Conservation (phyloP, 2,797 vertebrate species). For the Nannoperca australis region DNA sequence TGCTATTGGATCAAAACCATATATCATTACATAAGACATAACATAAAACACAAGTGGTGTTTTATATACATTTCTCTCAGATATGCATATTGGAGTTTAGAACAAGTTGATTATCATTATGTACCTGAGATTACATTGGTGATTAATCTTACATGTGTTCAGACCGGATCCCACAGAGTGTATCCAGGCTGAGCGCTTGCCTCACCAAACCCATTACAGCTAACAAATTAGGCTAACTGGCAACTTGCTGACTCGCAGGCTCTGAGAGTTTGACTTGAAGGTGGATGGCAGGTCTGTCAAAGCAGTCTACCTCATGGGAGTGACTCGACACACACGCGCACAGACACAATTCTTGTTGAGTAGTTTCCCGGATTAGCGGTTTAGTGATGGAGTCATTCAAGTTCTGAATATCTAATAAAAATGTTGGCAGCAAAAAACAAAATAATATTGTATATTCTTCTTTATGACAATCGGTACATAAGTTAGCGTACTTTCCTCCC, state of each 20-base stretch:
- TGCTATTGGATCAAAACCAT: not conserved
- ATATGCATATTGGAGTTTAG: not conserved
- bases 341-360: not conserved
- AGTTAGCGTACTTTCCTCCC: not conserved
- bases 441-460: not conserved
- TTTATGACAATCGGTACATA: not conserved
- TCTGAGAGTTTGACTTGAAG: conserved; percentile 45
- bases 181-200: conserved; percentile 24
- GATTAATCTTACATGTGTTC: not conserved
- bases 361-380: not conserved
- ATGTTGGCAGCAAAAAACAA: not conserved
- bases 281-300: conserved; percentile 36
- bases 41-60: not conserved
- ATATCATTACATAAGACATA: too few relatives aligned
- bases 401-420: not conserved
- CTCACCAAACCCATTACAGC: conserved; percentile 46
- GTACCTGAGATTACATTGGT: not conserved
- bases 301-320: conserved; percentile 18
- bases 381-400: not conserved
- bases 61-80: not conserved
- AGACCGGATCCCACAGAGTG: not conserved
- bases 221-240: conserved; percentile 45
- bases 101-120: not conserved
- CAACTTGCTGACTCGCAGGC: conserved; percentile 49
- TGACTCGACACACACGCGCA: not conserved